Base-by-base conservation (phyloP, 2,888 invertebrate genomes). In the Troides aeacus region DNA sequence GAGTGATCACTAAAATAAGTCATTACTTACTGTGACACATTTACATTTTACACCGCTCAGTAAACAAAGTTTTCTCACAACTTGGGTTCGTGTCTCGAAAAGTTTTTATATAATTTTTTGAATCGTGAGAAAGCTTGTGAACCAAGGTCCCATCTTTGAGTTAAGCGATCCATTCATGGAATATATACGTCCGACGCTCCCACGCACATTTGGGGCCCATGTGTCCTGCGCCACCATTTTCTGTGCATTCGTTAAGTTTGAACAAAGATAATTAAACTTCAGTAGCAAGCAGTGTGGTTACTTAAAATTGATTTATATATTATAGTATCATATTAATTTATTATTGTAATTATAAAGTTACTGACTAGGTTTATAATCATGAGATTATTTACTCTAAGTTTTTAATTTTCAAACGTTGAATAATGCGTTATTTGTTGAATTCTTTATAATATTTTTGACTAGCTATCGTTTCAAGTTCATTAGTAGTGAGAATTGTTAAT, bases 201-300 rank as follows among this genome's bases (percentile, higher is more conserved):
- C 90, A 89, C 89, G 88, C 85, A 85, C 86, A 88, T 86, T 87
- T 86, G 88, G 79, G 80, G 77, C 82, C 85, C 89, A 89, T 85
- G 83, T 90, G 87, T 77, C 64, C 72, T 64, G 62, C 50, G 18
- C 64, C 64, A 39, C 30, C 59, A 21, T 30, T 61, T 64, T n/a
- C 58, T 36, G 66, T 15, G 53, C 21, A n/a, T 18, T 77, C 68
- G 68, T 70, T 59, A 64, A 63, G 53, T 42, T 60, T 64, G 46
- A 21, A 50, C 36, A 46, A 39, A 56, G 62, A 60, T 56, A 60
- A 58, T 63, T 70, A 62, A 64, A 61, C 30, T 61, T 50, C 17
- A 18, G 30, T 46, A 56, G 46, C 15, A 46, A 46, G 46, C 46
- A 21, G 21, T 10, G 42, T 42, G 42, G 42, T 10, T 12, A 12